phyloP scores from a whole-genome alignment of 2,797 vertebrate genomes.

The Amblyraja radiata region DNA sequence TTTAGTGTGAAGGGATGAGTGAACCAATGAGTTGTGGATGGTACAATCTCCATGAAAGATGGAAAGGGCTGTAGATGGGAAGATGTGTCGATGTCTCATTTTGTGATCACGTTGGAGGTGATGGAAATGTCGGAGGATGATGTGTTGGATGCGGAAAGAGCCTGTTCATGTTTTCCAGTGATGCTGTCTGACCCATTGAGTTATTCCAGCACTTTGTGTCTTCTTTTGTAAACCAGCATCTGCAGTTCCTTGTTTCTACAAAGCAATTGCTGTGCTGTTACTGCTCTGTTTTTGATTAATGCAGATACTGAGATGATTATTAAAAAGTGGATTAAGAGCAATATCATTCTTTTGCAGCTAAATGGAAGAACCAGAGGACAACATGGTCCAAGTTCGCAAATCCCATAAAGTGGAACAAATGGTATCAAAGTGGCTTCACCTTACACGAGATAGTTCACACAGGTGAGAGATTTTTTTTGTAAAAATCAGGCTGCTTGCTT shows the following conservation, averaged over 20 bases:
- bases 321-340: background rate
- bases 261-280: background rate
- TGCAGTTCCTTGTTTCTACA: background rate
- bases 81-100: too few species aligned
- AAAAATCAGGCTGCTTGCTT: background rate
- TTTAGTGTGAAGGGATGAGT: too few species aligned
- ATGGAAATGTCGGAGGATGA: too few species aligned
- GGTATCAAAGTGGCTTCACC: constrained; percentile 91
- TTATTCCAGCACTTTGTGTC: too few species aligned
- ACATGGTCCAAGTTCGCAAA: constrained; percentile 75
- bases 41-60: too few species aligned
- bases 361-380: constrained; percentile 88
- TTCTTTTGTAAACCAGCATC: too few species aligned
- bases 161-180: too few species aligned
- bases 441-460: constrained; percentile 72
- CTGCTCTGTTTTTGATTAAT: background rate
- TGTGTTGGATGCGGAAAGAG: too few species aligned
- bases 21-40: too few species aligned
- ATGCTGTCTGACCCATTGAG: too few species aligned
- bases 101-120: too few species aligned
- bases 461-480: constrained; percentile 57
- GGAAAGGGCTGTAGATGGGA: too few species aligned
- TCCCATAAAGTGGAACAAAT: constrained; percentile 88
- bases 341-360: constrained; percentile 58
- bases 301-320: background rate